Base-by-base conservation (phyloP, 2,888 invertebrate species). In the Brassicogethes aeneus region DNA sequence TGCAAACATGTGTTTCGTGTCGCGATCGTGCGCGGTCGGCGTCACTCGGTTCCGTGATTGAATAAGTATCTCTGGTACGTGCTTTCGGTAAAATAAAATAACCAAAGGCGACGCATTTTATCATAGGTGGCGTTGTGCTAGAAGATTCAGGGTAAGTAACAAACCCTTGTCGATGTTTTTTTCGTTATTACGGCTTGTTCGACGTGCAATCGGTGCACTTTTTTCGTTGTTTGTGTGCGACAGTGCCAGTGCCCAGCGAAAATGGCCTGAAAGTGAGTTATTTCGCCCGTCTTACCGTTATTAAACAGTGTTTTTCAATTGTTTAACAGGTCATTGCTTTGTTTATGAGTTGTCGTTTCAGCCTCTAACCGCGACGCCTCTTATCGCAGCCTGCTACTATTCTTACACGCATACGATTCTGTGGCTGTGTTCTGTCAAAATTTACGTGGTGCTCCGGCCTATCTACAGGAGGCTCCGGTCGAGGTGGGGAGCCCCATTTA, bases 21-120 rank as follows among this genome's bases (percentile, higher is more conserved):
- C 45, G 42, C 44, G 43, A 39, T 64, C 64, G 64, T 59, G 34
- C 39, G 50, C 43, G 44, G 34, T 64, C 64, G 63, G 57, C 36
- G 48, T 46, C 53, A 51, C 53, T 58, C 63, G 61, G 53, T 53
- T 46, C 43, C 54, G 56, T 55, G 55, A 60, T 61, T 62, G 61
- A 55, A 61, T 69, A 68, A 68, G 69, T 69, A n/a, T n/a, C n/a
- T n/a, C n/a, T n/a, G n/a, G n/a, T n/a, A 68, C 69, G 69, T 69
- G 69, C 69, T 68, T 68, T 66, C 61, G 60, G 61, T 61, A 59
- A 60, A 60, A 59, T 48, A 52, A 53, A 44, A 17, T 59, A 63
- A n/a, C n/a, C n/a, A n/a, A 56, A 57, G 57, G 59, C 65, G 66
- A 65, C 65, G 66, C 66, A 64, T 59, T 64, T n/a, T 65, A 50